Evolutionary conservation across 2,888 invertebrate genomes (phyloP), one percentile per base, ranked within the genome.

Genomic region (Aelia acuminata): DNA sequence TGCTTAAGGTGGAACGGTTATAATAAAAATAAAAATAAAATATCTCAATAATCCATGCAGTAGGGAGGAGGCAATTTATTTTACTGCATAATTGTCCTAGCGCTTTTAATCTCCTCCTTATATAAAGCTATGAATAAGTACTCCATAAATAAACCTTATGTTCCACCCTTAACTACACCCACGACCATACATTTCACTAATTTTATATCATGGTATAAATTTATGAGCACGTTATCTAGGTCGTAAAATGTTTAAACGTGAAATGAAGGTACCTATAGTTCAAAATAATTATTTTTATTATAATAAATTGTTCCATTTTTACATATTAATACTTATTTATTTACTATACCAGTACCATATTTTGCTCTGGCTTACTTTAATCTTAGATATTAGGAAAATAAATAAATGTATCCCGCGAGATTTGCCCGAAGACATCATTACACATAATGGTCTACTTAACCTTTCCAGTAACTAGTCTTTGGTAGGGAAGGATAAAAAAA

Each of bases 121-220:
- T 70, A 70, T 70, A 70, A 70, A 35, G 63, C 63, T 70, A 70
- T 70, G 63, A 70, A 35, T 70, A 70, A 70, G 63, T 70, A 35
- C 35, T 70, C 35, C 4, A 70, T 70, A 70, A 70, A 70, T 70
- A 70, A 70, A 18, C 63, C 63, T 70, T 70, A 35, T 70, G 63
- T 35, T 18, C 63, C n/a, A n/a, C 63, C 18, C 63, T 20, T 70
- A 70, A 70, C 63, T 70, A 70, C 63, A n/a, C n/a, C n/a, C 63
- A 0, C 5, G 8, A 11, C 63, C 35, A 35, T 70, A 35, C 35
- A 70, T 70, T 70, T 35, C 31, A 70, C 26, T 70, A 70, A 70
- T 70, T 70, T 70, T 70, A 70, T 70, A 70, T 70, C 35, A 70
- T 35, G 8, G 35, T 18, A 35, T 63, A 70, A 70, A 70, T 70